A percentile compares a stretch with the other conserved stretches of the same genome.
Evolutionary conservation across 2,888 invertebrate genomes (phyloP).

Genomic region (Coremacera marginata): DNA sequence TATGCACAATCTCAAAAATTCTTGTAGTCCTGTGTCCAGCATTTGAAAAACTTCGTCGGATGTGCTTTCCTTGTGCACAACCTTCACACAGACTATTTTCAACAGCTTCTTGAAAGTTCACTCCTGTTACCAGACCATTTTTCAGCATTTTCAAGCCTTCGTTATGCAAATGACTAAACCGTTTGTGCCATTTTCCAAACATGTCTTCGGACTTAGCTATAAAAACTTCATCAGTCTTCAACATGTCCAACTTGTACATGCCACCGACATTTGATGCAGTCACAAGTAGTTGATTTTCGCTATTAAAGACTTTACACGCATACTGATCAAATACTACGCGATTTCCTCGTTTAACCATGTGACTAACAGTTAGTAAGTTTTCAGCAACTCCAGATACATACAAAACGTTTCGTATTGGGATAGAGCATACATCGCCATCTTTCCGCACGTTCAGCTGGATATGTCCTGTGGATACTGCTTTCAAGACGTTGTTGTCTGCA

Average conservation of each 20-base stretch:
- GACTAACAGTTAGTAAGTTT: background rate
- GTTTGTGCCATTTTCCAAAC: background rate
- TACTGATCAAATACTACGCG: background rate
- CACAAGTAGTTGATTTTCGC: background rate
- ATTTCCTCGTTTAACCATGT: background rate
- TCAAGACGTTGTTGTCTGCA: background rate
- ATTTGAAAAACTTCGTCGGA: too few relatives aligned
- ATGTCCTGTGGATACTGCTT: too few relatives aligned
- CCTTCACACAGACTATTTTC: too few relatives aligned
- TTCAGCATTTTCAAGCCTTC: background rate
- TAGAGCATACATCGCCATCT: too few relatives aligned
- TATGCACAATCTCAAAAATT: background rate
- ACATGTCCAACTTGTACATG: background rate
- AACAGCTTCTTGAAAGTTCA: too few relatives aligned
- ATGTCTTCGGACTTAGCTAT: background rate
- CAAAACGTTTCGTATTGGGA: too few relatives aligned
- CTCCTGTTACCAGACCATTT: too few relatives aligned
- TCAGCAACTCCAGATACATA: background rate
- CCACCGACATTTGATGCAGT: conserved; percentile 2
- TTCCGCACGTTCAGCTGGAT: too few relatives aligned
- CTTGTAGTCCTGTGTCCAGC: background rate
- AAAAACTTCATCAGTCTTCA: background rate
- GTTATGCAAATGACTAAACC: background rate
- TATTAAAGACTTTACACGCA: background rate
- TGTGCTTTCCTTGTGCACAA: too few relatives aligned